phyloP scores from a whole-genome alignment of 2,888 invertebrate species.

The Cantharis rustica region DNA sequence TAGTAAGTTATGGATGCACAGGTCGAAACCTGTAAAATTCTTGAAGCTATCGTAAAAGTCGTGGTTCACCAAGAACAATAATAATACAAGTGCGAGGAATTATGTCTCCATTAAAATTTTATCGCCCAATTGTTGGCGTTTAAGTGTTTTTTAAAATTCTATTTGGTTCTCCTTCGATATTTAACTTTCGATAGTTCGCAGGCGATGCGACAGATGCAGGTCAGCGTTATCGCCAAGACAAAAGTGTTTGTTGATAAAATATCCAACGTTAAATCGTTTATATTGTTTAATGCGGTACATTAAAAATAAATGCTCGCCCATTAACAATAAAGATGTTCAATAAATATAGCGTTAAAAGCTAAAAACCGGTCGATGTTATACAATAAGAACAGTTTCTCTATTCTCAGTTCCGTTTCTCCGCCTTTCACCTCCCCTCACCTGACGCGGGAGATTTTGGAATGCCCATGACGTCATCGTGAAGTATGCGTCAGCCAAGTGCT shows the following conservation, averaged over 20 bases:
- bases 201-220: background rate
- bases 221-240: background rate
- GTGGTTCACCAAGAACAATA: background rate
- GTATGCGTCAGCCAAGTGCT: constrained; percentile 14
- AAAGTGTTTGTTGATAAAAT: background rate
- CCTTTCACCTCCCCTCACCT: constrained; percentile 24
- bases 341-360: background rate
- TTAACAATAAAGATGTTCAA: background rate
- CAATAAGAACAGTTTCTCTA: constrained; percentile 7
- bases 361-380: constrained; percentile 9
- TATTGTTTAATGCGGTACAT: background rate
- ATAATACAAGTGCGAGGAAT: background rate
- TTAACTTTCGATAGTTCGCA: background rate
- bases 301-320: background rate
- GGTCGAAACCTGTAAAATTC: background rate
- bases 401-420: constrained; percentile 18
- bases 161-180: background rate
- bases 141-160: background rate
- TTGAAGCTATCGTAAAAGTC: background rate
- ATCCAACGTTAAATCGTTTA: background rate
- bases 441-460: constrained; percentile 23
- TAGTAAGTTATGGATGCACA: background rate
- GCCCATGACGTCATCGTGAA: constrained; percentile 23
- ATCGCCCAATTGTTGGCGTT: background rate
- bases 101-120: background rate